Percentiles rank a stretch among this genome's conserved stretches.
Evolutionary conservation across 2,113 vertebrate species (phyloP).

Genomic region (Emydocephalus ijimae): DNA sequence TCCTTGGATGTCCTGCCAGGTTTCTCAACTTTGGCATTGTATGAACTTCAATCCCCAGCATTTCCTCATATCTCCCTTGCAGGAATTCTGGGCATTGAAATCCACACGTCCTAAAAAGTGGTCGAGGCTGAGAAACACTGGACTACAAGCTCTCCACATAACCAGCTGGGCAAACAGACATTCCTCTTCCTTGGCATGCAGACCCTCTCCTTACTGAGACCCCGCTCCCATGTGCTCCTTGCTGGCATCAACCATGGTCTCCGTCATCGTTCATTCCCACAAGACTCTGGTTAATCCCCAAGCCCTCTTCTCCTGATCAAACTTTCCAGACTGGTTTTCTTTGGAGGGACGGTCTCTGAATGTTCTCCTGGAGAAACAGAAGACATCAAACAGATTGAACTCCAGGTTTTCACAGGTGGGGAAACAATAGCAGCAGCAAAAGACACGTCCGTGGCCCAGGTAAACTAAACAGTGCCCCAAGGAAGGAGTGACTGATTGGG

Average conservation of each 20-base stretch:
- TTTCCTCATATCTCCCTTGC: background rate
- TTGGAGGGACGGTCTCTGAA: background rate
- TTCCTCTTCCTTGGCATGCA: background rate
- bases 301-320: background rate
- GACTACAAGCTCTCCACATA: background rate
- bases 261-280: background rate
- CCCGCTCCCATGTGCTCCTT: background rate
- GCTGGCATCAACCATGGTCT: background rate
- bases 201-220: background rate
- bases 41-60: background rate
- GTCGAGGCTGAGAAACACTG: background rate
- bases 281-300: background rate
- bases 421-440: background rate
- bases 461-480: too few species aligned
- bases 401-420: background rate
- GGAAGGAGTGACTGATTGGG: background rate
- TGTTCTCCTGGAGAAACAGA: background rate
- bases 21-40: background rate
- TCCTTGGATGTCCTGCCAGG: background rate
- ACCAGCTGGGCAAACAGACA: background rate
- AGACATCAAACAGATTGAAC: background rate
- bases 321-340: background rate
- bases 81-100: background rate
- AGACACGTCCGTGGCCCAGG: background rate
- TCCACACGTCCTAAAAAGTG: background rate